Conservation (phyloP, 1,140 invertebrate genomes). For the Camponotus vicinus region DNA sequence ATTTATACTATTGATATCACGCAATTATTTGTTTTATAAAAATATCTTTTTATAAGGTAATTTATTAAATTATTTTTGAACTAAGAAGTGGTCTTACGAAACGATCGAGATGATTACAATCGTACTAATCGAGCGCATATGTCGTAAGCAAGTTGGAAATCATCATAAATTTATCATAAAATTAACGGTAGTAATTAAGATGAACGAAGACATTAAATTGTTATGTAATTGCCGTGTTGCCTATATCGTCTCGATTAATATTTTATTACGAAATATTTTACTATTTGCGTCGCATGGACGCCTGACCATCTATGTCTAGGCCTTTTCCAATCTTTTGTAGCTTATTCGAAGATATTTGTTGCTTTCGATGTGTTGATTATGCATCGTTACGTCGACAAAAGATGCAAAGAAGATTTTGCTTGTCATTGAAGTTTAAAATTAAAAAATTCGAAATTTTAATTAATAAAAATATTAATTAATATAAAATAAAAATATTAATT, state of each 20-base stretch:
- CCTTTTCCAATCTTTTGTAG: conserved; percentile 67
- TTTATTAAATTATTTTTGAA: neutral
- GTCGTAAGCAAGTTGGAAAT: conserved; percentile 11
- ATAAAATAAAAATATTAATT: neutral
- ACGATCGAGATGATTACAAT: neutral
- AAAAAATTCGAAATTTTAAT: neutral
- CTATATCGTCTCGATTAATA: conserved; percentile 74
- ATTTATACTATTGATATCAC: neutral
- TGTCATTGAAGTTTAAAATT: neutral
- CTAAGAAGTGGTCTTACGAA: neutral
- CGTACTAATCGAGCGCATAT: conserved; percentile 15
- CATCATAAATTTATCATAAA: conserved; percentile 40
- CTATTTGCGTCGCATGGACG: conserved; percentile 78
- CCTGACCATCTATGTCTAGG: conserved; percentile 79
- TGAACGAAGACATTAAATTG: conserved; percentile 46
- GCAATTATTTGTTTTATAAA: neutral
- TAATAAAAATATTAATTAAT: no score
- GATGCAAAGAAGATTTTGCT: conserved; percentile 26
- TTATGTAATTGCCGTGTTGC: conserved; percentile 59
- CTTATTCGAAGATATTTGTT: conserved; percentile 63
- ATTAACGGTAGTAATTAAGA: conserved; percentile 47
- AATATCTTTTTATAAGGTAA: neutral
- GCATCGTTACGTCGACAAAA: neutral
- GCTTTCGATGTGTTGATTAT: conserved; percentile 53
- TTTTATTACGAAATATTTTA: conserved; percentile 76